Evolutionary conservation across 2,797 vertebrate genomes (phyloP).

Genomic region (Scyliorhinus canicula): DNA sequence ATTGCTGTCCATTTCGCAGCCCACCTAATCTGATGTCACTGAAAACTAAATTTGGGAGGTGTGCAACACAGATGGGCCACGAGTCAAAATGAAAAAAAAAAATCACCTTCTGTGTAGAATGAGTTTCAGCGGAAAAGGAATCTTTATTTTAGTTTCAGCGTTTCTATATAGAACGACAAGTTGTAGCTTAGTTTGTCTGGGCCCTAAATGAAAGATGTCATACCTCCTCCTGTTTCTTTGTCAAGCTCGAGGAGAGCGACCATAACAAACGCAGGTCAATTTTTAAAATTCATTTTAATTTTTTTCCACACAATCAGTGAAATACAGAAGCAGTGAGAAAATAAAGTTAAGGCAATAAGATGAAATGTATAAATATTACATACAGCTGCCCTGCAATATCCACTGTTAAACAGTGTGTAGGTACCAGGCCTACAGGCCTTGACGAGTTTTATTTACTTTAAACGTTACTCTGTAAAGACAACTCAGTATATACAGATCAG

Average conservation of each 20-base stretch:
- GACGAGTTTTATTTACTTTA: not conserved
- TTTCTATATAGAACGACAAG: not conserved
- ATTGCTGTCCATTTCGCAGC: not conserved
- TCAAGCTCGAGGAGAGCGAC: not conserved
- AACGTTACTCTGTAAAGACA: conserved; percentile 29
- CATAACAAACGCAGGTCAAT: not conserved
- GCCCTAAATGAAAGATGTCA: too few relatives aligned
- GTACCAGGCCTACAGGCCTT: not conserved
- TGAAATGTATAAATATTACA: conserved; percentile 38
- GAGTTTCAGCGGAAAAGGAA: not conserved
- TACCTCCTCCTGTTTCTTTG: too few relatives aligned
- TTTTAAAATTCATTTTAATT: conserved; percentile 33
- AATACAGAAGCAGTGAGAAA: conserved; percentile 37
- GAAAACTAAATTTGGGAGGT: too few relatives aligned
- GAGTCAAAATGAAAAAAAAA: not conserved
- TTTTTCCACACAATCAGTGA: conserved; percentile 34
- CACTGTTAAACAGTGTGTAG: conserved; percentile 31
- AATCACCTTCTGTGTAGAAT: not conserved
- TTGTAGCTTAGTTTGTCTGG: not conserved
- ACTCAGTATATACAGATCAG: conserved; percentile 31
- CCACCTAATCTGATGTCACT: too few relatives aligned
- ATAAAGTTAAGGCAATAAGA: conserved; percentile 39
- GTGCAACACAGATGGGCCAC: not conserved
- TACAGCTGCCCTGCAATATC: conserved; percentile 15
- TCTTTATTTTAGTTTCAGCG: not conserved